Percentiles rank a stretch among this genome's conserved stretches.
Conservation (phyloP, 1,140 invertebrate species). For the Scaptomyza hsui region DNA sequence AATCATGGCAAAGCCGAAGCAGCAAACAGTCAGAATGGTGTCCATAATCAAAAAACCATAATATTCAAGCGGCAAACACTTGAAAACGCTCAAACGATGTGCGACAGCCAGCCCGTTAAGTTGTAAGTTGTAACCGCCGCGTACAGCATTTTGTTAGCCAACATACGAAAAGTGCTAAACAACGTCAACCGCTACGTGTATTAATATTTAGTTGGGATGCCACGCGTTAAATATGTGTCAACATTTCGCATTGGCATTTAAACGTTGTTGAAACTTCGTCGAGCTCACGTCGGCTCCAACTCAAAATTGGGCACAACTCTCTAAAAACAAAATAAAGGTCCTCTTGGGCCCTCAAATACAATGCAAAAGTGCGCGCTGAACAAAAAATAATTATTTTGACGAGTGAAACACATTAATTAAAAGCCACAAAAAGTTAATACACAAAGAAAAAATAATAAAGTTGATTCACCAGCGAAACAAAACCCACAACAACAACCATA, state of each 20-base stretch:
- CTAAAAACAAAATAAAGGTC: conserved; percentile 2
- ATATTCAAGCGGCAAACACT: conserved; percentile 67
- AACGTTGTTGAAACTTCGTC: conserved; percentile 45
- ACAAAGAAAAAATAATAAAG: conserved; percentile 1
- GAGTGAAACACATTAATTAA: conserved; percentile 1
- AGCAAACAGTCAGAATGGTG: conserved; percentile 61
- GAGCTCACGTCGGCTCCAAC: conserved; percentile 23
- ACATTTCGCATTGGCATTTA: conserved; percentile 33
- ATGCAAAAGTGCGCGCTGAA: conserved; percentile 12
- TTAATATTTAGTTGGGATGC: conserved; percentile 8
- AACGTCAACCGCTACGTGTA: conserved; percentile 11
- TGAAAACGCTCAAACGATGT: conserved; percentile 67
- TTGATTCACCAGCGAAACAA: conserved; percentile 13
- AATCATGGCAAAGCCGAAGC: conserved; percentile 50
- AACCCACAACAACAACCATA: conserved; percentile 3
- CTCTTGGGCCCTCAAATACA: conserved; percentile 12
- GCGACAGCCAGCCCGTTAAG: conserved; percentile 71
- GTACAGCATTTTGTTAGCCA: conserved; percentile 29
- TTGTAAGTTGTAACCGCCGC: conserved; percentile 65
- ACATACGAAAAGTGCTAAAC: conserved; percentile 35
- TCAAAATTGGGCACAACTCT: background rate
- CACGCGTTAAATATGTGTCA: conserved; percentile 41
- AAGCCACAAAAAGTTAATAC: conserved; percentile 12
- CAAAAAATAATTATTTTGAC: background rate
- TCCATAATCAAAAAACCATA: conserved; percentile 63